Evolutionary conservation across 2,888 invertebrate genomes (phyloP).

Genomic region (Dichetophora obliterata): DNA sequence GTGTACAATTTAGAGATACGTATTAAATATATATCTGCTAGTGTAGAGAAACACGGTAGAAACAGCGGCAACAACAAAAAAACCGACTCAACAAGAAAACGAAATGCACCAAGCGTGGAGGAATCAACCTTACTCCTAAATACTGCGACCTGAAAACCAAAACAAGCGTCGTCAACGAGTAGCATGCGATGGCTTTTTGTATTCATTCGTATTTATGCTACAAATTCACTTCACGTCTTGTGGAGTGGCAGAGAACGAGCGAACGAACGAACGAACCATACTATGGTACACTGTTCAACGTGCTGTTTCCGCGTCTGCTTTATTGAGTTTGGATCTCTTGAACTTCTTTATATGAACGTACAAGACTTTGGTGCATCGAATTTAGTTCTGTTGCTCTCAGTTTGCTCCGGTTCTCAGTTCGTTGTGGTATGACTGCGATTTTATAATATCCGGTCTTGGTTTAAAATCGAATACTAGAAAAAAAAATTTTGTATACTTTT

Average conservation of each 20-base stretch:
- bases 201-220: not conserved
- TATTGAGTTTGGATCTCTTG: conserved; percentile 4
- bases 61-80: conserved; percentile 9
- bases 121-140: too few relatives aligned
- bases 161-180: not conserved
- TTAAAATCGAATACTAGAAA: conserved; percentile 2
- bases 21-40: not conserved
- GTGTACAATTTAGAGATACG: too few relatives aligned
- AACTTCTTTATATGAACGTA: not conserved
- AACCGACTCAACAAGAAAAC: not conserved
- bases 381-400: conserved; percentile 27
- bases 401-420: conserved; percentile 25
- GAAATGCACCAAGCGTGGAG: too few relatives aligned
- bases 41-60: conserved; percentile 15
- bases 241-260: not conserved
- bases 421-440: conserved; percentile 20
- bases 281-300: not conserved
- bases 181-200: not conserved
- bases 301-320: conserved; percentile 8
- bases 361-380: conserved; percentile 18
- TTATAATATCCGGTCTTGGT: not conserved
- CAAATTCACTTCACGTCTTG: conserved; percentile 3
- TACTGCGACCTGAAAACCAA: not conserved
- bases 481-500: conserved; percentile 12
- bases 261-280: not conserved